Percentiles rank a stretch among this genome's conserved stretches.
Conservation (phyloP, 2,113 vertebrate genomes). For the Prinia subflava region DNA sequence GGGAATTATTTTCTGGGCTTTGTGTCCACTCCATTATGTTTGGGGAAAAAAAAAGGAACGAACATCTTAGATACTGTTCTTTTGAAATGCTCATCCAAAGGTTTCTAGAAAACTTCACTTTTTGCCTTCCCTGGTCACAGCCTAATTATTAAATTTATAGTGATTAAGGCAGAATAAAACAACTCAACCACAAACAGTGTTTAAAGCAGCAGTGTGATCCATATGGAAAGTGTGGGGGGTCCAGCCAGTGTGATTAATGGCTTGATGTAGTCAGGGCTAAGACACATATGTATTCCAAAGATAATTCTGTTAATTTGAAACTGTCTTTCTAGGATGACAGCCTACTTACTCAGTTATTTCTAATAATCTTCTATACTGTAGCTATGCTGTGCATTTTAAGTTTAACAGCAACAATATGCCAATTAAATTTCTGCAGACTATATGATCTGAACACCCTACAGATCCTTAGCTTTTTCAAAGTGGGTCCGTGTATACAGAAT, state of each 20-base stretch:
- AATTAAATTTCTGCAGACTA: conserved; percentile 59
- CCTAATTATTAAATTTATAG: neutral
- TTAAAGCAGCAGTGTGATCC: neutral
- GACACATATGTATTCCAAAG: neutral
- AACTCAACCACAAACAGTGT: neutral
- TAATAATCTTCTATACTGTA: conserved; percentile 1
- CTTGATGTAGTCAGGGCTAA: neutral
- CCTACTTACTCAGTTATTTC: conserved; percentile 17
- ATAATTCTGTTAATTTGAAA: conserved; percentile 7
- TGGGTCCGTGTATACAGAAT: conserved; percentile 57
- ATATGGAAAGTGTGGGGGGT: neutral
- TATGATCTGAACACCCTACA: conserved; percentile 53
- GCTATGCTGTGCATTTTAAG: conserved; percentile 19
- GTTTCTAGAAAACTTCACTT: neutral
- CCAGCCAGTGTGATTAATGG: neutral
- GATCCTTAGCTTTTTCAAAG: conserved; percentile 56
- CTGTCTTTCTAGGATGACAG: neutral
- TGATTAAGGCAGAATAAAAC: neutral
- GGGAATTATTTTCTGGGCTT: neutral
- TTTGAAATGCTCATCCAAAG: neutral
- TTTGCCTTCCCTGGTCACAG: neutral
- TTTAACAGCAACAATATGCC: conserved; percentile 51
- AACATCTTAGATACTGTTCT: neutral
- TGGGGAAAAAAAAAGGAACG: neutral
- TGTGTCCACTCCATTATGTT: neutral